Conservation (phyloP, 2,113 vertebrate genomes). For the Theristicus caerulescens region DNA sequence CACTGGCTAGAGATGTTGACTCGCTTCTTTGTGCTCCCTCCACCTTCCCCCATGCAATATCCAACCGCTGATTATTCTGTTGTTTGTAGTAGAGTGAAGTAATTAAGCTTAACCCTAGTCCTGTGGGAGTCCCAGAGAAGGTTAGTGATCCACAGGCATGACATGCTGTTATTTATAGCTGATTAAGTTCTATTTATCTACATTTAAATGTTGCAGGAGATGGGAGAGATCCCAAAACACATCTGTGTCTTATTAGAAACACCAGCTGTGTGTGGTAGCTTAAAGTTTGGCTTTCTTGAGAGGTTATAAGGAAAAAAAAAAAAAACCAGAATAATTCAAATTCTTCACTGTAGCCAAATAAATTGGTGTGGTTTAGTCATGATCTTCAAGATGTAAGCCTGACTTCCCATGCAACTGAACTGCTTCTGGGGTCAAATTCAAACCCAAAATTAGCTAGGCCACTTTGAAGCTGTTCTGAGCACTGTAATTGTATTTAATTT, state of each 20-base stretch:
- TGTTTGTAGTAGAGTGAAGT: slow-evolving; percentile 66
- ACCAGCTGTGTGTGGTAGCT: slow-evolving; percentile 66
- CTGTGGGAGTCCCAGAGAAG: slow-evolving; percentile 66
- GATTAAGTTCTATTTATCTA: slow-evolving; percentile 76
- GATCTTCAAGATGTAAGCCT: neutral
- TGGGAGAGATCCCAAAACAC: slow-evolving; percentile 69
- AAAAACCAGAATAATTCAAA: neutral
- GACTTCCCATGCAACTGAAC: neutral
- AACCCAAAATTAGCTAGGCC: neutral
- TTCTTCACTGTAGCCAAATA: slow-evolving; percentile 20
- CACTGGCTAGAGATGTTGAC: neutral
- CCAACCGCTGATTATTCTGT: slow-evolving; percentile 48
- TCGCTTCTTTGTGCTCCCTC: neutral
- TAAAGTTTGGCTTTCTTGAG: slow-evolving; percentile 40
- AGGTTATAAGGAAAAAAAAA: neutral
- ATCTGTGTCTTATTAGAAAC: slow-evolving; percentile 73
- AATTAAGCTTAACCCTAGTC: slow-evolving; percentile 73
- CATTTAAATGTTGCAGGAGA: slow-evolving; percentile 71
- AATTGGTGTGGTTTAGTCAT: slow-evolving; percentile 11
- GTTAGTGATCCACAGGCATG: slow-evolving; percentile 69
- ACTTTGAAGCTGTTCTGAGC: neutral
- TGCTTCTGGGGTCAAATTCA: neutral
- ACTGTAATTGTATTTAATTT: neutral
- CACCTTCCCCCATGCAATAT: neutral
- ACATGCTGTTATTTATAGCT: slow-evolving; percentile 72